Evolutionary conservation across 2,888 invertebrate genomes (phyloP).

Genomic region (Drosophila picticornis): DNA sequence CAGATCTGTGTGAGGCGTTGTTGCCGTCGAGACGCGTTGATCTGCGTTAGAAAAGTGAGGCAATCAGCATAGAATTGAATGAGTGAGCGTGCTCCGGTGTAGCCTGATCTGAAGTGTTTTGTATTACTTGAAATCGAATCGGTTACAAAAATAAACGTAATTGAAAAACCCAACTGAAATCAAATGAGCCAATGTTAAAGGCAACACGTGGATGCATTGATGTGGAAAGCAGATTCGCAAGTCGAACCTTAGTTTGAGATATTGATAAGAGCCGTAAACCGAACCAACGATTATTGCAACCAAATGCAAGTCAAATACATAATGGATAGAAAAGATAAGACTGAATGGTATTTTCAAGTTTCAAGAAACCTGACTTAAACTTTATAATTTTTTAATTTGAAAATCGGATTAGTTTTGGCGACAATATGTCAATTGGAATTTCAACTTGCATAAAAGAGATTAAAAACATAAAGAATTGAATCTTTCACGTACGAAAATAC

Average conservation of each 20-base stretch:
- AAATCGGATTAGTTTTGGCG: too few species aligned
- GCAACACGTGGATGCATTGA: neutral
- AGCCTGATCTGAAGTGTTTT: neutral
- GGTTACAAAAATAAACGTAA: neutral
- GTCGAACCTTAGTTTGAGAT: neutral
- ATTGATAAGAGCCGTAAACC: neutral
- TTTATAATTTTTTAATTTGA: too few species aligned
- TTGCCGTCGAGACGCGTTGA: slow-evolving; percentile 80
- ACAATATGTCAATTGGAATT: neutral
- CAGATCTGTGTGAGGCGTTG: slow-evolving; percentile 88
- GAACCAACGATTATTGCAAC: too few species aligned
- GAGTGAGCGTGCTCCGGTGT: neutral
- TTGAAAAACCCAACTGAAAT: neutral
- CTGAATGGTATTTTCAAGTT: too few species aligned
- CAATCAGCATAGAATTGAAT: neutral
- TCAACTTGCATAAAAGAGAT: neutral
- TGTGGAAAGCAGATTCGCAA: neutral
- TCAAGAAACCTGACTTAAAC: too few species aligned
- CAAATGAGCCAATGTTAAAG: neutral
- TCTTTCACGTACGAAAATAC: too few species aligned
- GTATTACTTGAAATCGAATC: neutral
- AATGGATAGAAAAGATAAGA: too few species aligned
- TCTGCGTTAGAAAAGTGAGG: slow-evolving; percentile 47
- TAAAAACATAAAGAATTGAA: neutral
- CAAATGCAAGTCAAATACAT: too few species aligned